Conservation (phyloP, 2,888 invertebrate species). For the Lithophane ornitopus region DNA sequence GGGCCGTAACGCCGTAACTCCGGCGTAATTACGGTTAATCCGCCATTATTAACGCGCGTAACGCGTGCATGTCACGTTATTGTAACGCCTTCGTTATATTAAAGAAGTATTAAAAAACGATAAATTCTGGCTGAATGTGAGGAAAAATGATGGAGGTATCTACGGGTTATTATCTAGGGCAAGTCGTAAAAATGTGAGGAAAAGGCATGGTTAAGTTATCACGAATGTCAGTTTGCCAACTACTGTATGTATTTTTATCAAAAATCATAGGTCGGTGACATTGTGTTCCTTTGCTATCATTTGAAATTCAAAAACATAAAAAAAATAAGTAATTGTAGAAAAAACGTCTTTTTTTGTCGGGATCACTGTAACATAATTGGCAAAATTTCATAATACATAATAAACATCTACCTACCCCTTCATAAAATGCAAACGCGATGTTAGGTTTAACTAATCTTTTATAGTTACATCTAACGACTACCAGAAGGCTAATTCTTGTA, state of each 20-base stretch:
- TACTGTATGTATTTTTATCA: background rate
- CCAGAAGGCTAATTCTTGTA: background rate
- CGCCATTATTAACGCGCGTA: constrained; percentile 60
- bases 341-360: no score
- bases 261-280: background rate
- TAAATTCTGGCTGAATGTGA: constrained; percentile 46
- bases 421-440: background rate
- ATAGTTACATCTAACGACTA: background rate
- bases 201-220: background rate
- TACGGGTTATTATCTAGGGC: constrained; percentile 19
- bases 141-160: constrained; percentile 17
- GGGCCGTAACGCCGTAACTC: constrained; percentile 58
- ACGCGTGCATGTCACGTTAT: constrained; percentile 60
- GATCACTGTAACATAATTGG: background rate
- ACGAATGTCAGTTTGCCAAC: background rate
- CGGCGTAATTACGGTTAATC: constrained; percentile 64
- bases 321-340: background rate
- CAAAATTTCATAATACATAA: background rate
- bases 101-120: constrained; percentile 62
- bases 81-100: constrained; percentile 62
- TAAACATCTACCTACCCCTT: background rate
- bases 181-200: constrained; percentile 6
- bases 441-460: no score
- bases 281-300: background rate
- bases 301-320: background rate